Evolutionary conservation across 23 tunicate species (phyloP).

Genomic region (Ciona savignyi): DNA sequence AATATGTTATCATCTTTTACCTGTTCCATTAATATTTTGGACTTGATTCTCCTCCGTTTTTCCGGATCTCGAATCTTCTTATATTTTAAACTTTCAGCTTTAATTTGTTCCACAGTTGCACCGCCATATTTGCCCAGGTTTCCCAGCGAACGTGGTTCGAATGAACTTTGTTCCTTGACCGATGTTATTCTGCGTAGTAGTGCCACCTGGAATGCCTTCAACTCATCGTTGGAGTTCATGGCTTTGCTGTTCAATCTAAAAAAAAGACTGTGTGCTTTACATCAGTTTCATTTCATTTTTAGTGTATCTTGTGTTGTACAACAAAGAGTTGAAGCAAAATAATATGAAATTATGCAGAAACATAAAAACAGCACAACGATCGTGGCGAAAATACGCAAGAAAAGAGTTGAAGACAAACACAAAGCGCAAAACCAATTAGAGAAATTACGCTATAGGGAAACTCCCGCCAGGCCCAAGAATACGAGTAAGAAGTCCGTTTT

Average conservation of each 20-base stretch:
- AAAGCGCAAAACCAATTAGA: too few species aligned
- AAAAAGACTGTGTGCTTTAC: too few species aligned
- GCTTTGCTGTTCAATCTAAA: slow-evolving; percentile 34
- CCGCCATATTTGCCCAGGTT: slow-evolving; percentile 86
- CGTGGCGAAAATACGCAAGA: too few species aligned
- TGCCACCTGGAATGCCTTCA: slow-evolving; percentile 81
- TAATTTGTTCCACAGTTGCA: slow-evolving; percentile 59
- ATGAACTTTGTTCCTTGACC: slow-evolving; percentile 50
- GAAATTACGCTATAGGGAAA: too few species aligned
- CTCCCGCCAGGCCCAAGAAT: too few species aligned
- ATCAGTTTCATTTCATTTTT: too few species aligned
- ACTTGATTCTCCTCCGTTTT: slow-evolving; percentile 50
- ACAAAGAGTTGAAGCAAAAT: too few species aligned
- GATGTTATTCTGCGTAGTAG: slow-evolving; percentile 45
- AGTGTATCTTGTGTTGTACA: too few species aligned
- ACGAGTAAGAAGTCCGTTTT: too few species aligned
- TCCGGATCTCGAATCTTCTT: slow-evolving; percentile 63
- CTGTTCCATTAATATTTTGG: slow-evolving; percentile 51
- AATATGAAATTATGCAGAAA: too few species aligned
- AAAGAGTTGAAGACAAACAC: too few species aligned
- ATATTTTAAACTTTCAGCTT: slow-evolving; percentile 63
- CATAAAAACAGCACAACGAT: too few species aligned
- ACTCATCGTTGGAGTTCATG: slow-evolving; percentile 60
- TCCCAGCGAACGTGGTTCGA: slow-evolving; percentile 26
- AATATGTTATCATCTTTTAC: slow-evolving; percentile 24